phyloP scores from a whole-genome alignment of 1,140 invertebrate species.

The Cydia strobilella region DNA sequence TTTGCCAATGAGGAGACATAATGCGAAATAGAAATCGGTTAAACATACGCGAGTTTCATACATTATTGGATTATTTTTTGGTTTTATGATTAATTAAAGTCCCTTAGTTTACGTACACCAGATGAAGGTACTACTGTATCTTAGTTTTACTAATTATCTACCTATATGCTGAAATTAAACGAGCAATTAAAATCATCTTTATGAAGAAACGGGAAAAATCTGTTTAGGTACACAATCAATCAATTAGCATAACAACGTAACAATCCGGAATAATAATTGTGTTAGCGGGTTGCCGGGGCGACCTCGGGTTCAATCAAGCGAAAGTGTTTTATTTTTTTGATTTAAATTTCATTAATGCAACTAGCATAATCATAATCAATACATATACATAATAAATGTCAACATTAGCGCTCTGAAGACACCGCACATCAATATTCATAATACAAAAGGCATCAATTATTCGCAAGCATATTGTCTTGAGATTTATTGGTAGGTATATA shows the following conservation, averaged over 20 bases:
- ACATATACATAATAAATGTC: neutral
- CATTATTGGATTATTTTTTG: no score
- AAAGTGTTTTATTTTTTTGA: conserved; percentile 13
- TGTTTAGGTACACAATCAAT: neutral
- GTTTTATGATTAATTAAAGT: no score
- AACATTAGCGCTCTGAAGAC: neutral
- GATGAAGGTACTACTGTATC: no score
- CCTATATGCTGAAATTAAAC: no score
- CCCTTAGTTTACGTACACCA: no score
- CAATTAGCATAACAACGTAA: conserved; percentile 1
- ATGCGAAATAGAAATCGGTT: no score
- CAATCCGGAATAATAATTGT: conserved; percentile 19
- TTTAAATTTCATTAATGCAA: neutral
- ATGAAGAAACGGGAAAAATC: neutral
- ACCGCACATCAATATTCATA: neutral
- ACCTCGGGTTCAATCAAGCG: conserved; percentile 18
- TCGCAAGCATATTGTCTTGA: no score
- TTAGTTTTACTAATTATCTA: no score
- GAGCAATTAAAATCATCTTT: neutral
- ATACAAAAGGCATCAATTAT: no score
- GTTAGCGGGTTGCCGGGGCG: conserved; percentile 11
- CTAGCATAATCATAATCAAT: neutral
- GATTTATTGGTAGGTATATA: no score
- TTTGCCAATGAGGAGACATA: no score
- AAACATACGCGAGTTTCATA: no score